These are phyloP conservation scores for Drosophila jambulina DNA, from an alignment of 1,140 invertebrate genomes.

Conservation along the genomic window DNA sequence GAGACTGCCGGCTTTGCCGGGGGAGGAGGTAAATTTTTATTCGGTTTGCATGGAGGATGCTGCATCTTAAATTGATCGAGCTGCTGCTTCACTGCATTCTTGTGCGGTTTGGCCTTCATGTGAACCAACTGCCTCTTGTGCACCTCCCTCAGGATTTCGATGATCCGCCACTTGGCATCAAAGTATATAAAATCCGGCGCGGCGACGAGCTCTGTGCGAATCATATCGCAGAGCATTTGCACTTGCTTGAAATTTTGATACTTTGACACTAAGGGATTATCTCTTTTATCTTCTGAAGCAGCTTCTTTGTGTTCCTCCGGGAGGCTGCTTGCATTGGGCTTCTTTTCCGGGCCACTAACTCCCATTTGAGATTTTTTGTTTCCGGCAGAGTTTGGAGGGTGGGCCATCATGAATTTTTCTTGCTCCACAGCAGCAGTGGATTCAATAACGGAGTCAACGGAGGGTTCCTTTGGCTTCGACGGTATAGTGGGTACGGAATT, in stretches of 20 bases:
- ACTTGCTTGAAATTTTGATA: conserved; percentile 41
- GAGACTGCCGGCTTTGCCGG: background rate
- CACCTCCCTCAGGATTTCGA: conserved; percentile 68
- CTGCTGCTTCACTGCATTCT: background rate
- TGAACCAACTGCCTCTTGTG: conserved; percentile 59
- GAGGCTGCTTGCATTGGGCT: background rate
- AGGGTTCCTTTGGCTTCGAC: too few species aligned
- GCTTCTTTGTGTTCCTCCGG: background rate
- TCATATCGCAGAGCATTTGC: conserved; percentile 70
- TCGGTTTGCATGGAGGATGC: background rate
- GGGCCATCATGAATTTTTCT: background rate
- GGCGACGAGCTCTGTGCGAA: conserved; percentile 46
- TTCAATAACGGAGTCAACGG: background rate
- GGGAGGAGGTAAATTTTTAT: background rate
- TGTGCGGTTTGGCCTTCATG: conserved; percentile 23
- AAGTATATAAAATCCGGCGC: conserved; percentile 63
- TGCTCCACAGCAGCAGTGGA: background rate
- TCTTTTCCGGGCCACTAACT: background rate
- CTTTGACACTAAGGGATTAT: background rate
- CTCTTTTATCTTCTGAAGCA: background rate
- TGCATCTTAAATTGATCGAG: background rate
- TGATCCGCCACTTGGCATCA: conserved; percentile 78
- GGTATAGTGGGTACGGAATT: too few species aligned
- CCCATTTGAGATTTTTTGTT: background rate
- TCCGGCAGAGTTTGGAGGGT: background rate